These are phyloP conservation scores for Synchiropus splendidus DNA, from an alignment of 2,113 vertebrate genomes.

Conservation along the genomic window DNA sequence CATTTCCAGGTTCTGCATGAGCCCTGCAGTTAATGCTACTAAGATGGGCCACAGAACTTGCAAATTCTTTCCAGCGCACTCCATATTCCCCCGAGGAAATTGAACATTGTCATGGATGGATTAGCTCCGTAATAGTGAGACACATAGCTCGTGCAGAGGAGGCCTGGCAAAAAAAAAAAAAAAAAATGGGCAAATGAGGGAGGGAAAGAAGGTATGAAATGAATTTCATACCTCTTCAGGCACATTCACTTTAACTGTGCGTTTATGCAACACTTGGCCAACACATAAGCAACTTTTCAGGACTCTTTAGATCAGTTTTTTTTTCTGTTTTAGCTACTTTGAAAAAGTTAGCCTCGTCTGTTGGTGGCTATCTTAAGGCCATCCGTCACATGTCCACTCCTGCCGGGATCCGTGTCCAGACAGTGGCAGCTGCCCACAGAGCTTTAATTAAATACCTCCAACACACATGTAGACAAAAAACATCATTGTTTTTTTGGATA, in stretches of 20 bases:
- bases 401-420: too few species aligned
- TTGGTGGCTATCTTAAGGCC: too few species aligned
- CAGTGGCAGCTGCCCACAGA: too few species aligned
- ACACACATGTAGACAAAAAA: too few species aligned
- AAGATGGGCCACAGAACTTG: constrained; percentile 48
- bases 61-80: constrained; percentile 52
- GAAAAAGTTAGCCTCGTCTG: constrained; percentile 5
- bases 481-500: too few species aligned
- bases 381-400: too few species aligned
- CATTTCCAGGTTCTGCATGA: too few species aligned
- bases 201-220: constrained; percentile 94
- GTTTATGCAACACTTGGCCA: constrained; percentile 38
- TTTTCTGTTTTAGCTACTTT: constrained; percentile 13
- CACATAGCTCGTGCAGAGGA: constrained; percentile 90
- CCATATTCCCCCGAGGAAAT: constrained; percentile 91
- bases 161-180: constrained; percentile 84
- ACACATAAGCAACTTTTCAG: constrained; percentile 44
- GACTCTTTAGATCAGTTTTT: constrained; percentile 18
- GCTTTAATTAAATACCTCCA: too few species aligned
- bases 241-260: constrained; percentile 65
- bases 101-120: constrained; percentile 99
- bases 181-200: constrained; percentile 86
- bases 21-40: constrained; percentile 36
- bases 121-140: constrained; percentile 96
- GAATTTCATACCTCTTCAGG: constrained; percentile 98